Evolutionary conservation across 2,888 invertebrate species (phyloP).

Genomic region (Alitta virens): DNA sequence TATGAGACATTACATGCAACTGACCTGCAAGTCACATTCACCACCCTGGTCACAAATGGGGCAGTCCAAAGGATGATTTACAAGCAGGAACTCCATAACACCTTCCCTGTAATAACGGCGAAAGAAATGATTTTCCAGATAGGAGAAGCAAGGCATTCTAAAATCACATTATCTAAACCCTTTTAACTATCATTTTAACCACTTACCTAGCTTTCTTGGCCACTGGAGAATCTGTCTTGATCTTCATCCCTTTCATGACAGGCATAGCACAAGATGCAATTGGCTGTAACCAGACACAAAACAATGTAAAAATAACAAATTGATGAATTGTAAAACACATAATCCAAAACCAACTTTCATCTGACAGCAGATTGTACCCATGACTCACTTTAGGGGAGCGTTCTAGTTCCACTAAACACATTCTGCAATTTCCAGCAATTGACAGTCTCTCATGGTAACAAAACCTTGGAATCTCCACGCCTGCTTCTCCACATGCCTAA

Average conservation of each 20-base stretch:
- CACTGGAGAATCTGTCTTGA: constrained; percentile 95
- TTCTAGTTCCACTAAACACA: constrained; percentile 99
- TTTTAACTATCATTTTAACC: too few species aligned
- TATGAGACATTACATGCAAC: constrained; percentile 1
- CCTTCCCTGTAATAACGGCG: too few species aligned
- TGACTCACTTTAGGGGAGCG: constrained; percentile 79
- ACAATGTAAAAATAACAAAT: not conserved
- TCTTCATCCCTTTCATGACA: constrained; percentile 97
- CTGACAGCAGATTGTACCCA: not conserved
- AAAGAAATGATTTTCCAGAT: too few species aligned
- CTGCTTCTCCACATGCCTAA: constrained; percentile 90
- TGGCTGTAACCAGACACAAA: constrained; percentile 67
- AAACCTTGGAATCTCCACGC: constrained; percentile 97
- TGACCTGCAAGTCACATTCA: constrained; percentile 63
- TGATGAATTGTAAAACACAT: not conserved
- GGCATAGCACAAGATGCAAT: constrained; percentile 99
- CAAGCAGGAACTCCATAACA: constrained; percentile 98
- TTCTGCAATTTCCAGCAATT: constrained; percentile 97
- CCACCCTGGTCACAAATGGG: constrained; percentile 96
- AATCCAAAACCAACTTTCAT: not conserved
- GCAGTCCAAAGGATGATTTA: constrained; percentile 98
- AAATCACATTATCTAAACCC: too few species aligned
- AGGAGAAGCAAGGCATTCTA: too few species aligned
- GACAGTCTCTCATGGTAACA: constrained; percentile 98
- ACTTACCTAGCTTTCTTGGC: constrained; percentile 74